Evolutionary conservation across 2,888 invertebrate species (phyloP).

Genomic region (Stenotaenia linearis): DNA sequence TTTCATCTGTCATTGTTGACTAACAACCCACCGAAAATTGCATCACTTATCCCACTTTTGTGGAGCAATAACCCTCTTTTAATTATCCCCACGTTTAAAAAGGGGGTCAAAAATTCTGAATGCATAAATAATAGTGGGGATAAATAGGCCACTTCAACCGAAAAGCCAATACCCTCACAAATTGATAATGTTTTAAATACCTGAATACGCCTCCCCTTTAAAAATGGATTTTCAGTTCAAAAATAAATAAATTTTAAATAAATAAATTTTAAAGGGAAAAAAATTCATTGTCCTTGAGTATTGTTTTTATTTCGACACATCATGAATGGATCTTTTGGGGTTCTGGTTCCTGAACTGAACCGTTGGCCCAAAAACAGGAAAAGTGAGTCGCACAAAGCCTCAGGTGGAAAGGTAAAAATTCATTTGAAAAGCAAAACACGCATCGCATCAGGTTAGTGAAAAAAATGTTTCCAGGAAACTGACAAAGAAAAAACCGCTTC

Average conservation of each 20-base stretch:
- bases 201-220: no score
- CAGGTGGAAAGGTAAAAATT: neutral
- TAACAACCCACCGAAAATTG: neutral
- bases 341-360: neutral
- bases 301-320: neutral
- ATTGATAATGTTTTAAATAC: neutral
- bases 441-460: neutral
- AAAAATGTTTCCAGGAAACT: constrained; percentile 10
- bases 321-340: neutral
- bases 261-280: neutral
- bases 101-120: neutral
- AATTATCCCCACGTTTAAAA: neutral
- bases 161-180: neutral
- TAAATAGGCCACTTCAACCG: neutral
- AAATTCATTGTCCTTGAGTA: constrained; percentile 7
- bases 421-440: constrained; percentile 5
- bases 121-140: neutral
- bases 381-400: constrained; percentile 2
- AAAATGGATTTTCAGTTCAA: no score
- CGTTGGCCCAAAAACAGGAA: constrained; percentile 7
- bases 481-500: neutral
- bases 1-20: neutral
- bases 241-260: no score
- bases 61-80: neutral
- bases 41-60: neutral